These are phyloP conservation scores for Oscheius sp. DNA, from an alignment of 2,888 invertebrate species.

Conservation along the genomic window DNA sequence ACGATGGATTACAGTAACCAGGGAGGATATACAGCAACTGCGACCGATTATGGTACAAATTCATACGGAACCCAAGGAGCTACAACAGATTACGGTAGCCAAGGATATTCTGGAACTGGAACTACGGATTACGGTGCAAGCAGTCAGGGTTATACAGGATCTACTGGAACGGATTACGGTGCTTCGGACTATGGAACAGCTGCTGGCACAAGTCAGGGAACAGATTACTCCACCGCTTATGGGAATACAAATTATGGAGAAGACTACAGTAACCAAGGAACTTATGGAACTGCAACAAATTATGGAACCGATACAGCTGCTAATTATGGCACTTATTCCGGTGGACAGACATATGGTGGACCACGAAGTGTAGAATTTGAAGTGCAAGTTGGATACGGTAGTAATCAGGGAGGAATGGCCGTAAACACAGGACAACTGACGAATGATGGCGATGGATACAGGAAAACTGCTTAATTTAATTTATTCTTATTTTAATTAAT, in stretches of 20 bases:
- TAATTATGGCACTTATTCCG: not conserved
- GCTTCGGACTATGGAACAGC: not conserved
- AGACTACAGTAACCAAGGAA: not conserved
- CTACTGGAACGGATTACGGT: not conserved
- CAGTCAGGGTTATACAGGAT: not conserved
- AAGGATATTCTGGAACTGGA: not conserved
- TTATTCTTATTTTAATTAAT: too few species aligned
- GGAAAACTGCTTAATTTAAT: too few species aligned
- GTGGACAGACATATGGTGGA: not conserved
- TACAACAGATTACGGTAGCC: constrained; percentile 13
- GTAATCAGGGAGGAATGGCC: not conserved
- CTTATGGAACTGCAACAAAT: not conserved
- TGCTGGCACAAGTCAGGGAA: not conserved
- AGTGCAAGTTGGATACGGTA: not conserved
- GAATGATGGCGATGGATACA: too few species aligned
- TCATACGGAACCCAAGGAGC: constrained; percentile 7
- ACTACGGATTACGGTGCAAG: not conserved
- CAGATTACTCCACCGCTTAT: not conserved
- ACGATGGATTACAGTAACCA: constrained; percentile 12
- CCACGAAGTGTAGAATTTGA: constrained; percentile 1
- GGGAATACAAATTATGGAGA: not conserved
- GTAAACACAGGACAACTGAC: too few species aligned
- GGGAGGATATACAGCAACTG: not conserved
- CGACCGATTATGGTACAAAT: too few species aligned
- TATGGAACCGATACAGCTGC: too few species aligned